A percentile compares a stretch with the other conserved stretches of the same genome.
phyloP scores from a whole-genome alignment of 2,888 invertebrate genomes.

The Steinernema carpocapsae region DNA sequence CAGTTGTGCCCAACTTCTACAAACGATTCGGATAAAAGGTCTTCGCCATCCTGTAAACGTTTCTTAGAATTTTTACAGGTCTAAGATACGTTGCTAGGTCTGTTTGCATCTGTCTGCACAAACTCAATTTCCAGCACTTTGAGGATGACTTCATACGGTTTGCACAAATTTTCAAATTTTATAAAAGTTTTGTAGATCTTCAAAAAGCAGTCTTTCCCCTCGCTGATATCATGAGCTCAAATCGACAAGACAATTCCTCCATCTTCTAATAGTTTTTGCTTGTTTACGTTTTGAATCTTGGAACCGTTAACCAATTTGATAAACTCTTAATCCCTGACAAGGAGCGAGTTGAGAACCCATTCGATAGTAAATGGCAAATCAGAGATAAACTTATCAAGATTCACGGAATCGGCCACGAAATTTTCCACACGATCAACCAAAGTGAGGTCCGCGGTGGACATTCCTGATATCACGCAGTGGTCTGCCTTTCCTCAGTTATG shows the following conservation, averaged over 20 bases:
- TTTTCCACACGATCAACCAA: too few relatives aligned
- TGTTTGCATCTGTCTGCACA: neutral
- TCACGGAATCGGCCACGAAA: too few relatives aligned
- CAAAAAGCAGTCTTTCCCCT: neutral
- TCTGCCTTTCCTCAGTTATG: too few relatives aligned
- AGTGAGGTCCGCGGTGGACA: too few relatives aligned
- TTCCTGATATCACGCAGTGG: too few relatives aligned
- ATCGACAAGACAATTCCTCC: neutral
- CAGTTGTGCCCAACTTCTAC: neutral
- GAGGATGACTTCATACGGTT: neutral
- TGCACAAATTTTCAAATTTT: neutral
- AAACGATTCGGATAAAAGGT: neutral
- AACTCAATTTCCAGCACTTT: conserved; percentile 1
- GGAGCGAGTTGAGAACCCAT: neutral
- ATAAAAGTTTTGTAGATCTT: neutral
- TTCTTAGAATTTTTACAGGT: neutral
- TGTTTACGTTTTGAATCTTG: neutral
- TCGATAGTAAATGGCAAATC: neutral
- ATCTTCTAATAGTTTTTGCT: too few relatives aligned
- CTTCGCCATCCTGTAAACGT: neutral
- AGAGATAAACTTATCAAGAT: too few relatives aligned
- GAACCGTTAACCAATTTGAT: neutral
- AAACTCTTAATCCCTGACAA: neutral
- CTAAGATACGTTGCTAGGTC: too few relatives aligned
- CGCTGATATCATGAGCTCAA: neutral